Conservation (phyloP, 2,888 invertebrate species). For the Drosophila limbata region DNA sequence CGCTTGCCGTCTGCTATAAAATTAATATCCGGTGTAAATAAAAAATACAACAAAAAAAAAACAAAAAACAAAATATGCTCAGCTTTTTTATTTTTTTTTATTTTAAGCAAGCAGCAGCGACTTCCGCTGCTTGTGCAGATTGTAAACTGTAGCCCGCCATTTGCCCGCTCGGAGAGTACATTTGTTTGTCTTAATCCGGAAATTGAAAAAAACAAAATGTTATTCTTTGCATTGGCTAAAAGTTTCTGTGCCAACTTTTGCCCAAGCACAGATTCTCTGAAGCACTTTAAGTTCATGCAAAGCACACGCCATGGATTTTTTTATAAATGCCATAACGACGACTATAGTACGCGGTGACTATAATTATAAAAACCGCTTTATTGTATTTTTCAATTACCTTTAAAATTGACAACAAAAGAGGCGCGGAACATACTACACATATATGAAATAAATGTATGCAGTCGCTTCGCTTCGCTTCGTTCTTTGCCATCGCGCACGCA, state of each 20-base stretch:
- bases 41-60: slow-evolving; percentile 46
- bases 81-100: slow-evolving; percentile 19
- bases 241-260: slow-evolving; percentile 57
- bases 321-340: slow-evolving; percentile 10
- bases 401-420: slow-evolving; percentile 80
- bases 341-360: slow-evolving; percentile 23
- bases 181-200: slow-evolving; percentile 81
- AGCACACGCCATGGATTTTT: slow-evolving; percentile 15
- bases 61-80: slow-evolving; percentile 32
- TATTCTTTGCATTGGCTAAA: slow-evolving; percentile 55
- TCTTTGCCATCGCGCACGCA: slow-evolving; percentile 50
- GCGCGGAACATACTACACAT: slow-evolving; percentile 35
- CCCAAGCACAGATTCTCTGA: slow-evolving; percentile 1
- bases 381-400: slow-evolving; percentile 82
- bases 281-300: slow-evolving; percentile 32
- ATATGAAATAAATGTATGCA: slow-evolving; percentile 71
- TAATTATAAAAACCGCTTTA: slow-evolving; percentile 78
- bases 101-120: slow-evolving; percentile 69
- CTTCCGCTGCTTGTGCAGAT: slow-evolving; percentile 58
- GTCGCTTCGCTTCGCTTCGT: slow-evolving; percentile 20
- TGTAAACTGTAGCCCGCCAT: slow-evolving; percentile 19
- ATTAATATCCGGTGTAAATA: slow-evolving; percentile 83
- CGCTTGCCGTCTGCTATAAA: slow-evolving; percentile 73
- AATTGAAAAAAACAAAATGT: slow-evolving; percentile 75
- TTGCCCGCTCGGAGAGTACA: slow-evolving; percentile 47